Conservation (phyloP, 2,888 invertebrate genomes). For the Tryphoninae sp. region DNA sequence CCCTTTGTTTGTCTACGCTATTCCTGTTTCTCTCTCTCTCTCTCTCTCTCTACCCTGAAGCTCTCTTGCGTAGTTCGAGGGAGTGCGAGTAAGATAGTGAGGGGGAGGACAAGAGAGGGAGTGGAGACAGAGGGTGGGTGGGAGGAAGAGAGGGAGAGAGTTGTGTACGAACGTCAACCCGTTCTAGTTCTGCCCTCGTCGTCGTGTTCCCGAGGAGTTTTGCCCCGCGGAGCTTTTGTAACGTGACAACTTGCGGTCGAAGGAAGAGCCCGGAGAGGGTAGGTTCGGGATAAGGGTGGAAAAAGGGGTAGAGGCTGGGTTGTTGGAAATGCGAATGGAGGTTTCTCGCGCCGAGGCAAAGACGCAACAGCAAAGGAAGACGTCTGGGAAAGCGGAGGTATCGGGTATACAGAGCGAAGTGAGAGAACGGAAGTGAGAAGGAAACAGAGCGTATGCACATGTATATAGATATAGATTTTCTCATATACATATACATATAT, state of each 20-base stretch:
- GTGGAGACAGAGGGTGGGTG: too few relatives aligned
- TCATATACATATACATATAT: neutral
- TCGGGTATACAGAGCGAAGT: constrained; percentile 28
- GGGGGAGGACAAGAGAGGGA: neutral
- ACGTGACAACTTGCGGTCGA: constrained; percentile 60
- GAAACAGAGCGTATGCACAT: constrained; percentile 16
- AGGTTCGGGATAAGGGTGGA: neutral
- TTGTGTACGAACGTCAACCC: constrained; percentile 50
- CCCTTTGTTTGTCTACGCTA: neutral
- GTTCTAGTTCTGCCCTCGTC: constrained; percentile 46
- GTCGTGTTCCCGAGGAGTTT: constrained; percentile 56
- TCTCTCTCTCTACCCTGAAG: neutral
- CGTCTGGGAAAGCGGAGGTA: constrained; percentile 37
- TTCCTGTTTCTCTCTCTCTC: constrained; percentile 1
- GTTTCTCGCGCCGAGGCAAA: constrained; percentile 40
- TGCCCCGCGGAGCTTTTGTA: constrained; percentile 62
- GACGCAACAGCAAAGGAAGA: constrained; percentile 47
- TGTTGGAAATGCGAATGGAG: constrained; percentile 25
- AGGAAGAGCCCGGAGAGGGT: constrained; percentile 41
- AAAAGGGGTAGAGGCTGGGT: constrained; percentile 3
- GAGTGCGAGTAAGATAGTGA: neutral
- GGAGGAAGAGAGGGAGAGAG: constrained; percentile 9
- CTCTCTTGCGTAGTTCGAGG: neutral
- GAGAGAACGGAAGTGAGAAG: constrained; percentile 44
- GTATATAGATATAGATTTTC: neutral